Evolutionary conservation across 2,888 invertebrate genomes (phyloP).

Genomic region (Macropis europaea): DNA sequence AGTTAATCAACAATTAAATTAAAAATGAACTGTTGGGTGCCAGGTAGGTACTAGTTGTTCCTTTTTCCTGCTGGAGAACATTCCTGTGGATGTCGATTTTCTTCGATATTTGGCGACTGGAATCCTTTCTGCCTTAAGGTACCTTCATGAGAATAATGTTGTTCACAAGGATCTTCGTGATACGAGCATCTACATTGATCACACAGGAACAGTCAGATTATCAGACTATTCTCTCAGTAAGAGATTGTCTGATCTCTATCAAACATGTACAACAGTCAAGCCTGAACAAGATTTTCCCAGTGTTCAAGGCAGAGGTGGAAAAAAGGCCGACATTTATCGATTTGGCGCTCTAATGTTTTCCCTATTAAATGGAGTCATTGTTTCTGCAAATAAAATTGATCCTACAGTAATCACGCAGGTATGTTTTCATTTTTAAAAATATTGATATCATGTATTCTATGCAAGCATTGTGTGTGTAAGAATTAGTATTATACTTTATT

Average conservation of each 20-base stretch:
- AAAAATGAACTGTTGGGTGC: slow-evolving; percentile 4
- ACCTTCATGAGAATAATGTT: slow-evolving; percentile 90
- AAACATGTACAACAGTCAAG: slow-evolving; percentile 71
- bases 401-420: slow-evolving; percentile 82
- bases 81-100: slow-evolving; percentile 81
- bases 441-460: too few relatives aligned
- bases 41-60: slow-evolving; percentile 79
- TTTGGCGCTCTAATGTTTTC: slow-evolving; percentile 87
- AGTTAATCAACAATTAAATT: too few relatives aligned
- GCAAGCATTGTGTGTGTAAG: too few relatives aligned
- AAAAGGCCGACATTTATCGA: slow-evolving; percentile 88
- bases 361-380: slow-evolving; percentile 82
- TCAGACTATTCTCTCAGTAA: slow-evolving; percentile 88
- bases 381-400: slow-evolving; percentile 81
- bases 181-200: slow-evolving; percentile 87
- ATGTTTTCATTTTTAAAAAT: slow-evolving; percentile 1
- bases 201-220: slow-evolving; percentile 83
- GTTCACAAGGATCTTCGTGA: slow-evolving; percentile 91
- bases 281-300: slow-evolving; percentile 75
- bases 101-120: slow-evolving; percentile 86
- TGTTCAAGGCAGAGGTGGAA: slow-evolving; percentile 81
- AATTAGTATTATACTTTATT: neutral
- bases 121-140: slow-evolving; percentile 87
- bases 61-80: slow-evolving; percentile 81
- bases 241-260: slow-evolving; percentile 83